phyloP scores from a whole-genome alignment of 2,113 vertebrate genomes.

The Physeter macrocephalus region DNA sequence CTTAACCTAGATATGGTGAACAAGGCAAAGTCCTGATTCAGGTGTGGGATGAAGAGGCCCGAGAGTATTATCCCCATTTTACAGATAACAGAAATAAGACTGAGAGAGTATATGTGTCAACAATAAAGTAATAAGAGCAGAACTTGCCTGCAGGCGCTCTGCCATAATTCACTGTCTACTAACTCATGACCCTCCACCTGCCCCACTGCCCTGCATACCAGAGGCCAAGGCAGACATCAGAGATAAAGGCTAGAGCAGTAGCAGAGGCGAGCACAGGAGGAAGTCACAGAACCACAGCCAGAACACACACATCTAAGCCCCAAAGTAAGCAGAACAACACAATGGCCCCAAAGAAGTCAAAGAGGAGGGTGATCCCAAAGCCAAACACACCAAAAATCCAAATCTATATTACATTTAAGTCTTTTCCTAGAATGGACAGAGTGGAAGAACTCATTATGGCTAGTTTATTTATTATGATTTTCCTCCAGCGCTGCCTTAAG shows the following conservation, averaged over 20 bases:
- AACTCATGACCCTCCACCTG: neutral
- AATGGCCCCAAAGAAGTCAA: neutral
- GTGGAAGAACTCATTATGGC: neutral
- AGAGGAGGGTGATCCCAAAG: neutral
- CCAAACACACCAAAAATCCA: neutral
- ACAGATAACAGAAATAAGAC: neutral
- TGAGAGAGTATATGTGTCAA: neutral
- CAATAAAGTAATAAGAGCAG: neutral
- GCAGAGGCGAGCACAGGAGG: neutral
- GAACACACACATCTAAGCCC: neutral
- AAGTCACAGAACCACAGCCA: neutral
- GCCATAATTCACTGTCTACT: neutral
- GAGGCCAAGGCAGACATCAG: neutral
- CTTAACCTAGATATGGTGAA: neutral
- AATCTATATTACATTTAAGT: neutral
- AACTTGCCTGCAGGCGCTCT: neutral
- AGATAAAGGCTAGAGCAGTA: neutral
- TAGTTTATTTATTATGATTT: neutral
- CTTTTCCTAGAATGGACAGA: neutral
- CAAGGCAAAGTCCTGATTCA: neutral
- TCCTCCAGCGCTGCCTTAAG: neutral
- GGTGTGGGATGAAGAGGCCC: neutral
- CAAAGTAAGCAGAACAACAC: neutral
- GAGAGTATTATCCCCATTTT: neutral
- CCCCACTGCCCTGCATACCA: neutral